Conservation (phyloP, 1,140 invertebrate genomes). For the Hyphantria cunea region DNA sequence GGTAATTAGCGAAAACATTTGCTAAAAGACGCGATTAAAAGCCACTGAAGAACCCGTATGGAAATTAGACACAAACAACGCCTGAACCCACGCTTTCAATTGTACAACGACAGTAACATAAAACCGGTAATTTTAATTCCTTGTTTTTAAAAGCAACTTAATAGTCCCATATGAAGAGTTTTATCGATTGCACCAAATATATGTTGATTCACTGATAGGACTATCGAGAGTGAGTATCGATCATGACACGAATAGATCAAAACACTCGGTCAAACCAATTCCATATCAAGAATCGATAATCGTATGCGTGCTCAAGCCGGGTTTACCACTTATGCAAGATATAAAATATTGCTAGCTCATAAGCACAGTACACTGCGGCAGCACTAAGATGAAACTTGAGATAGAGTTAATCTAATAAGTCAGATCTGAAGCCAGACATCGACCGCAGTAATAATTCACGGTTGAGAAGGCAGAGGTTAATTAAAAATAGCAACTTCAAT, state of each 20-base stretch:
- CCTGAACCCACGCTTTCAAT: constrained; percentile 74
- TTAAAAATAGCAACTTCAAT: constrained; percentile 81
- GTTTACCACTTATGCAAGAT: constrained; percentile 66
- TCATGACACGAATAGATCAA: constrained; percentile 40
- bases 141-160: constrained; percentile 69
- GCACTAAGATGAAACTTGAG: constrained; percentile 66
- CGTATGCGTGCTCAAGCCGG: constrained; percentile 46
- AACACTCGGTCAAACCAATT: constrained; percentile 53
- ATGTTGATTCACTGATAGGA: constrained; percentile 11
- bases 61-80: constrained; percentile 80
- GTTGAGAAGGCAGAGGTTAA: constrained; percentile 78
- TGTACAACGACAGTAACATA: constrained; percentile 68
- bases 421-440: constrained; percentile 75
- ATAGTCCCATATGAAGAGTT: constrained; percentile 50
- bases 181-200: constrained; percentile 37
- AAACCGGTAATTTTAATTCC: constrained; percentile 49
- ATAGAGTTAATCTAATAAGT: constrained; percentile 80
- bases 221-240: constrained; percentile 33
- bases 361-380: constrained; percentile 50
- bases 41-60: constrained; percentile 68
- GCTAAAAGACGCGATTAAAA: constrained; percentile 70
- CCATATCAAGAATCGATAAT: constrained; percentile 62
- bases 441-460: constrained; percentile 73
- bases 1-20: constrained; percentile 78
- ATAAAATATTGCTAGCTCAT: constrained; percentile 77